These are phyloP conservation scores for Etheostoma nigrum DNA, from an alignment of 2,797 vertebrate species.

Conservation along the genomic window DNA sequence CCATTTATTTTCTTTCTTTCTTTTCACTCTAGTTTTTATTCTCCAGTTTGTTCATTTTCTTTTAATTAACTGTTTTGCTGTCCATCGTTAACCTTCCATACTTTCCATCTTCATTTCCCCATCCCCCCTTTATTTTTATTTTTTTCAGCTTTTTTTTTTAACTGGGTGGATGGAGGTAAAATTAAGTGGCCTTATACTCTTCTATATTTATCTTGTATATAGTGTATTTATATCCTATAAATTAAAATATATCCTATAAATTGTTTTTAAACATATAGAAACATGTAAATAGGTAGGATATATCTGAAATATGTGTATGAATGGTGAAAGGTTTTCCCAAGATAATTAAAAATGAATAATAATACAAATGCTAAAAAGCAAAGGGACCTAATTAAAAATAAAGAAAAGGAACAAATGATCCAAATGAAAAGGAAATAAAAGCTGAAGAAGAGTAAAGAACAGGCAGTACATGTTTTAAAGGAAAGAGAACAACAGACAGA, in stretches of 20 bases:
- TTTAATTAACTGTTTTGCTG: background rate
- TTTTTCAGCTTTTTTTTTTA: too few species aligned
- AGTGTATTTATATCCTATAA: too few species aligned
- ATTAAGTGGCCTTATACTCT: background rate
- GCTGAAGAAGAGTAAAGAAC: background rate
- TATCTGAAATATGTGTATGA: background rate
- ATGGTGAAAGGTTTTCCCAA: background rate
- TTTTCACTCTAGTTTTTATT: background rate
- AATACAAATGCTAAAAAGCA: background rate
- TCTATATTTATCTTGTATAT: background rate
- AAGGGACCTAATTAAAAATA: background rate
- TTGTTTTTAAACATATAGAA: background rate
- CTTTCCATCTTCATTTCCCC: background rate
- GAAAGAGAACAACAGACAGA: constrained; percentile 37
- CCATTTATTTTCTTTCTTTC: background rate
- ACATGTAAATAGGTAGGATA: background rate
- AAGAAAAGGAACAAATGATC: background rate
- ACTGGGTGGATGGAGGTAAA: background rate
- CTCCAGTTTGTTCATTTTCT: background rate
- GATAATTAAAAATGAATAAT: background rate
- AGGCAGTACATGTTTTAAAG: constrained; percentile 34
- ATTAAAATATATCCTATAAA: background rate
- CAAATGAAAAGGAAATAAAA: background rate
- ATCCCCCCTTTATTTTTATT: background rate
- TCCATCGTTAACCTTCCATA: background rate